Percentiles rank a stretch among this genome's conserved stretches.
These are phyloP conservation scores for Paratrypauchen microcephalus DNA, from an alignment of 2,797 vertebrate species.

Conservation along the genomic window DNA sequence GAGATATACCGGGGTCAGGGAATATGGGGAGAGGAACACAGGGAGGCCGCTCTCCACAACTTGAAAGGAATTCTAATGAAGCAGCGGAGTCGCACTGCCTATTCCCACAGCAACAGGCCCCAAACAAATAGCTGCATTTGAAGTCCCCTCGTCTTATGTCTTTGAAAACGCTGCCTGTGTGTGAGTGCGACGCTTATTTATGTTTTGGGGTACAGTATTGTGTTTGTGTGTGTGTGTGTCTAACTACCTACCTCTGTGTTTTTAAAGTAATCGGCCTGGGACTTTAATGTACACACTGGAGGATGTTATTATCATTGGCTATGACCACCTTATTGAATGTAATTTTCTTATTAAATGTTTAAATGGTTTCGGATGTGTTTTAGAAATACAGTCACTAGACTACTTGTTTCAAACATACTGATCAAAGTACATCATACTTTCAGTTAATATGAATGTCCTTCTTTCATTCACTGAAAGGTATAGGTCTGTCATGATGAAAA, in stretches of 20 bases:
- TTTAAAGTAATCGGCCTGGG: constrained; percentile 60
- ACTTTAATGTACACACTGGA: constrained; percentile 67
- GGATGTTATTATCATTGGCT: constrained; percentile 63
- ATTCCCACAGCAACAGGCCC: constrained; percentile 84
- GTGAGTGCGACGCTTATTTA: constrained; percentile 55
- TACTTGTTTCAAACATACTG: background rate
- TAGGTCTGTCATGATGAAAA: too few species aligned
- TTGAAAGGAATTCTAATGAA: constrained; percentile 87
- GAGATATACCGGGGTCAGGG: constrained; percentile 80
- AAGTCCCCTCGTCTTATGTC: constrained; percentile 83
- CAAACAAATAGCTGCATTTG: constrained; percentile 87
- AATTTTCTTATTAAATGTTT: constrained; percentile 38
- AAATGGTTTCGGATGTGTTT: constrained; percentile 21
- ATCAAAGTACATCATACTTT: too few species aligned
- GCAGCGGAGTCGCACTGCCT: constrained; percentile 75
- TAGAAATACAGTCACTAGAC: constrained; percentile 1
- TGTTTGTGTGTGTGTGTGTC: constrained; percentile 32
- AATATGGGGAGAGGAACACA: constrained; percentile 81
- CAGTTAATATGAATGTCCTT: too few species aligned
- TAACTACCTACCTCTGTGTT: constrained; percentile 56
- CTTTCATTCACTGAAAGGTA: too few species aligned
- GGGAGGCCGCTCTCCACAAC: constrained; percentile 80
- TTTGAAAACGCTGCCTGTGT: constrained; percentile 74
- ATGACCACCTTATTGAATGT: constrained; percentile 55
- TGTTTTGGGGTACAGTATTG: constrained; percentile 56